These are phyloP conservation scores for Pristionchus fissidentatus DNA, from an alignment of 2,888 invertebrate genomes.

Conservation along the genomic window DNA sequence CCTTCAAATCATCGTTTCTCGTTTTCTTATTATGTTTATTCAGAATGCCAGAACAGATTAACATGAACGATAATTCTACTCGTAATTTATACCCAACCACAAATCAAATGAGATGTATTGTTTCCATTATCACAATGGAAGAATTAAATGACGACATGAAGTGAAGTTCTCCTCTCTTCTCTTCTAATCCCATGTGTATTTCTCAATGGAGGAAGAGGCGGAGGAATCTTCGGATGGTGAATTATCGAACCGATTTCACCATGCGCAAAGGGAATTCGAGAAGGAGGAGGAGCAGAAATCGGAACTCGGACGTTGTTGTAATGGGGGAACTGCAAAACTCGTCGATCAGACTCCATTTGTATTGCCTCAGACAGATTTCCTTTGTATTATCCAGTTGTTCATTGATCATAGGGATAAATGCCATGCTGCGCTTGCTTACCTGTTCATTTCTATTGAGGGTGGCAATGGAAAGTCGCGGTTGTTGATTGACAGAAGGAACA, in stretches of 20 bases:
- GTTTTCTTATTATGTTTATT: too few relatives aligned
- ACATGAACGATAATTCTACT: too few relatives aligned
- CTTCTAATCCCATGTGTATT: neutral
- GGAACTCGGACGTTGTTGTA: neutral
- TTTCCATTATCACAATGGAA: too few relatives aligned
- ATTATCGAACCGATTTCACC: neutral
- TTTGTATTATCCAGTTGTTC: too few relatives aligned
- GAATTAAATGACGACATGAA: constrained; percentile 6
- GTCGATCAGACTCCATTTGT: neutral
- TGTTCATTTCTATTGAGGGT: neutral
- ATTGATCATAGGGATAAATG: too few relatives aligned
- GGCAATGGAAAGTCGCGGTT: neutral
- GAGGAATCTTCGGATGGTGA: constrained; percentile 9
- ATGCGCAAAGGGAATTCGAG: neutral
- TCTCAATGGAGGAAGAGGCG: constrained; percentile 1
- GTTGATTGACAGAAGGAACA: neutral
- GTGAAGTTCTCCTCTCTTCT: neutral
- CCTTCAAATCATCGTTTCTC: too few relatives aligned
- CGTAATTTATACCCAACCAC: too few relatives aligned
- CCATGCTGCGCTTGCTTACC: too few relatives aligned
- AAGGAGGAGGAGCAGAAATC: neutral
- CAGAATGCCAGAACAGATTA: too few relatives aligned
- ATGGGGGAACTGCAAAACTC: neutral
- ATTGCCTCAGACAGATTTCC: neutral
- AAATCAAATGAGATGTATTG: too few relatives aligned